Evolutionary conservation across 2,113 vertebrate genomes (phyloP).

Genomic region (Leuciscus idus): DNA sequence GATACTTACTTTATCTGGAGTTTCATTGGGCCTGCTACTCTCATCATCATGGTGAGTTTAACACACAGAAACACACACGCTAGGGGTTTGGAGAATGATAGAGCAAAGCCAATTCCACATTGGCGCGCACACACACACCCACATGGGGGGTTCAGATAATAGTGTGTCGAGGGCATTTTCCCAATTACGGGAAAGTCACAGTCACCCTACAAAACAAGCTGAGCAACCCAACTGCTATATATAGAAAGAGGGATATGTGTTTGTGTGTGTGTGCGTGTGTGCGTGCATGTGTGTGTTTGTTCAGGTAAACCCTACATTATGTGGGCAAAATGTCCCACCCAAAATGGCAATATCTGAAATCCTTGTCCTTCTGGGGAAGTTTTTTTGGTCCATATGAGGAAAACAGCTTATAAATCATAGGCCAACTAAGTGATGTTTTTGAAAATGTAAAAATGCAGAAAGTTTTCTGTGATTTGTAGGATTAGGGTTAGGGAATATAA

Average conservation of each 20-base stretch:
- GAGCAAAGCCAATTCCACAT: slow-evolving; percentile 21
- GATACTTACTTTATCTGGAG: slow-evolving; percentile 99
- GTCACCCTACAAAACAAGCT: slow-evolving; percentile 45
- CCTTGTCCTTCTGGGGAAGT: no score
- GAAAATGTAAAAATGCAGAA: no score
- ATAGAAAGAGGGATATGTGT: slow-evolving; percentile 16
- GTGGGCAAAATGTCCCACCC: no score
- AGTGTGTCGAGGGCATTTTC: slow-evolving; percentile 55
- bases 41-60: slow-evolving; percentile 97
- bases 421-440: no score
- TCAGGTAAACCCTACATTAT: no score
- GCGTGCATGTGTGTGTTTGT: background rate
- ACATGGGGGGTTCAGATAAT: slow-evolving; percentile 49
- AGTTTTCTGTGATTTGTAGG: no score
- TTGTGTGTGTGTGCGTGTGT: background rate
- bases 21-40: slow-evolving; percentile 98
- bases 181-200: slow-evolving; percentile 62
- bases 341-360: no score
- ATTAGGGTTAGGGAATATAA: no score
- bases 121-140: background rate
- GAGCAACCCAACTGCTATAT: slow-evolving; percentile 28
- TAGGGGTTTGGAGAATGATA: slow-evolving; percentile 16
- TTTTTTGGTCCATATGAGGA: no score
- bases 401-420: no score
- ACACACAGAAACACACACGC: slow-evolving; percentile 51